These are phyloP conservation scores for Pavo muticus DNA, from an alignment of 2,113 vertebrate genomes.

Conservation along the genomic window DNA sequence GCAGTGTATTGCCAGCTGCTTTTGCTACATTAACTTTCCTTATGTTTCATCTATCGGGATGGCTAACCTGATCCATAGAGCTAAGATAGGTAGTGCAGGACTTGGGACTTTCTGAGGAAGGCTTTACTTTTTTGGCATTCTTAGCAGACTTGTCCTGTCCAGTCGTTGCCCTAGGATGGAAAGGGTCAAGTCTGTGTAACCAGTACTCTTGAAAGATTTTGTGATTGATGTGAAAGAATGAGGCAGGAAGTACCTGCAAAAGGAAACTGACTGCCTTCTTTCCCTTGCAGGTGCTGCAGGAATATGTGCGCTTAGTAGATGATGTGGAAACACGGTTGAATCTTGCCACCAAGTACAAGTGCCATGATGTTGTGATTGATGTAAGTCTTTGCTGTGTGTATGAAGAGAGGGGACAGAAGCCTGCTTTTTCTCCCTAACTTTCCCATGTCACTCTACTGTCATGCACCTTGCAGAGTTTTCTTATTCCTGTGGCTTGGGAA, in stretches of 20 bases:
- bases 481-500: not conserved
- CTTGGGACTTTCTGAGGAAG: not conserved
- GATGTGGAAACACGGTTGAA: conserved; percentile 86
- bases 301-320: conserved; percentile 90
- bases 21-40: not conserved
- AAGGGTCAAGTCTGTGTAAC: not conserved
- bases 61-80: not conserved
- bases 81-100: rapidly evolving
- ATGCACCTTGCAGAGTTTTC: not conserved
- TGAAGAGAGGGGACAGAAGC: not conserved
- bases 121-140: not conserved
- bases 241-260: not conserved
- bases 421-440: not conserved
- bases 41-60: not conserved
- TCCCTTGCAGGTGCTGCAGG: conserved; percentile 86
- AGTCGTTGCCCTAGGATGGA: not conserved
- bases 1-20: not conserved
- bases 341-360: conserved; percentile 92
- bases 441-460: not conserved
- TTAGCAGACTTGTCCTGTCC: not conserved
- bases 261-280: not conserved
- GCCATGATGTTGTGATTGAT: conserved; percentile 93
- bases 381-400: conserved; percentile 75
- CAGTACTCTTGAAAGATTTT: not conserved
- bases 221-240: not conserved